These are phyloP conservation scores for Micromys minutus DNA, from an alignment of 2,113 vertebrate species.

Conservation along the genomic window DNA sequence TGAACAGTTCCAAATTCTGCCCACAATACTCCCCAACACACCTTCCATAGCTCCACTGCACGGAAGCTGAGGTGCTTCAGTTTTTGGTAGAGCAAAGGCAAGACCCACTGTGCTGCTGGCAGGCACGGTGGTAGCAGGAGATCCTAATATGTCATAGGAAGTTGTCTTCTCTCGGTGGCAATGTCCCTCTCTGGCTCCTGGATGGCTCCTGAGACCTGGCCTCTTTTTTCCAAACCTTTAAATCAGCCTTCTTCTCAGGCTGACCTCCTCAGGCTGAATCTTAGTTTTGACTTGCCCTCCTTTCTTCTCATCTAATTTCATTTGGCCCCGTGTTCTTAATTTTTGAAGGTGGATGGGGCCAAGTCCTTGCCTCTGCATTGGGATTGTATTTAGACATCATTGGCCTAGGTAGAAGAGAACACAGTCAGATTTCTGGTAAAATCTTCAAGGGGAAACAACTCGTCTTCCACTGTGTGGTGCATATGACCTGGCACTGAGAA, in stretches of 20 bases:
- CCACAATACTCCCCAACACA: neutral
- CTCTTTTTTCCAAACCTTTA: conserved; percentile 51
- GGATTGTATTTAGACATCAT: neutral
- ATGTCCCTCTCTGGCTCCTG: neutral
- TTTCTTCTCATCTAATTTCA: conserved; percentile 67
- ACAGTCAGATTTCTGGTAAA: neutral
- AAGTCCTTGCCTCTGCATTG: neutral
- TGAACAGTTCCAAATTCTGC: neutral
- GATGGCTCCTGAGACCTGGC: conserved; percentile 23
- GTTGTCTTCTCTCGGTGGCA: neutral
- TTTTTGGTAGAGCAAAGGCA: neutral
- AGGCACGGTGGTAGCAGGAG: no score
- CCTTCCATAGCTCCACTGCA: neutral
- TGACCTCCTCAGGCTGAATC: conserved; percentile 70
- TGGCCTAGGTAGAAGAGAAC: neutral
- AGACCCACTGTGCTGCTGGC: neutral
- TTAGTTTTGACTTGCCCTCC: conserved; percentile 58
- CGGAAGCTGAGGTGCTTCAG: neutral
- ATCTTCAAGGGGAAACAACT: neutral
- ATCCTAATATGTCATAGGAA: neutral
- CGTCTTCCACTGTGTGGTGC: neutral
- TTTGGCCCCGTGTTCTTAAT: conserved; percentile 51
- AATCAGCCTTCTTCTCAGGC: conserved; percentile 49
- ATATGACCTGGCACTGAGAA: neutral
- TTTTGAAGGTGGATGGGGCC: conserved; percentile 23